Conservation (phyloP, 2,797 vertebrate species). For the Enteromius fasciolatus region DNA sequence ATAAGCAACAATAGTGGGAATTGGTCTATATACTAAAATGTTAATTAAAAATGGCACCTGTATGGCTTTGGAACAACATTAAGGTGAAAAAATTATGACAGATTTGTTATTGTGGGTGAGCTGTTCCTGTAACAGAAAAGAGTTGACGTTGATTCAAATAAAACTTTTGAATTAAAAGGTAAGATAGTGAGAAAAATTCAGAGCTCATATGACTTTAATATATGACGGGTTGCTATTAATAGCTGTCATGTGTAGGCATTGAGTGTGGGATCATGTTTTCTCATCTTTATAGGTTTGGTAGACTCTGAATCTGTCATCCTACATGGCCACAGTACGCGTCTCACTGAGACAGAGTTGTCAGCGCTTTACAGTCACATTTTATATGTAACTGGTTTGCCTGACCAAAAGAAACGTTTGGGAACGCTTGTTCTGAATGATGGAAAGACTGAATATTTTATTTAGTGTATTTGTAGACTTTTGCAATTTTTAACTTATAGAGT, state of each 20-base stretch:
- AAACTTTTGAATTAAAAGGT: slow-evolving; percentile 4
- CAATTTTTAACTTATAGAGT: too few species aligned
- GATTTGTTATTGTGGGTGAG: neutral
- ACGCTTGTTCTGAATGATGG: neutral
- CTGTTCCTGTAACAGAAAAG: slow-evolving; percentile 33
- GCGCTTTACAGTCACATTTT: neutral
- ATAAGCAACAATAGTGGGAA: too few species aligned
- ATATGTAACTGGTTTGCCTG: neutral
- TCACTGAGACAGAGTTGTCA: neutral
- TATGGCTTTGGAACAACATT: neutral
- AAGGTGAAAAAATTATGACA: neutral
- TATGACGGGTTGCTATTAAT: slow-evolving; percentile 51
- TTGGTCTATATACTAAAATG: neutral
- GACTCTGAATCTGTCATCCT: slow-evolving; percentile 24
- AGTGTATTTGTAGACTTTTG: neutral
- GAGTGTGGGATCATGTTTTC: slow-evolving; percentile 20
- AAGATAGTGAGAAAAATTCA: neutral
- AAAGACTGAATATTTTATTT: neutral
- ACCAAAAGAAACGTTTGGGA: neutral
- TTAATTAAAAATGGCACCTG: neutral
- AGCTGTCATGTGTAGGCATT: slow-evolving; percentile 46
- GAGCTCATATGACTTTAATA: slow-evolving; percentile 13
- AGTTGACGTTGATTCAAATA: neutral
- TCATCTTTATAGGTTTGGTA: slow-evolving; percentile 32
- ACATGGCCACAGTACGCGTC: neutral